Conservation (phyloP, 2,797 vertebrate genomes). For the Mormyrops attenuatus region DNA sequence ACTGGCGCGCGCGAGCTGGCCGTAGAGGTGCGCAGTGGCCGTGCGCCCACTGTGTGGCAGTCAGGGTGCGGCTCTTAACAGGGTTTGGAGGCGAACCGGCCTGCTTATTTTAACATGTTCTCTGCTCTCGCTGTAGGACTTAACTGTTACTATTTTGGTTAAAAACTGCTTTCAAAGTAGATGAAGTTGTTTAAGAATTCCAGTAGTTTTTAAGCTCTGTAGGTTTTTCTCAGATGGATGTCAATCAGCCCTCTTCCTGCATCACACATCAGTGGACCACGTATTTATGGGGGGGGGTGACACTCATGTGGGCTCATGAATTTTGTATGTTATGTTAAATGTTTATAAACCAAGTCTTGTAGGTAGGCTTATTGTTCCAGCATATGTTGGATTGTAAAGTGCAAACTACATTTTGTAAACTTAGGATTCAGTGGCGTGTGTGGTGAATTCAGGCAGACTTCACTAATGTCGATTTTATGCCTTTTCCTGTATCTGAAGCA, state of each 20-base stretch:
- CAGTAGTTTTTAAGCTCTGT: conserved; percentile 7
- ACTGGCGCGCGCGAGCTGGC: not conserved
- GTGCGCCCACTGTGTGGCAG: not conserved
- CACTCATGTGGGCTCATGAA: not conserved
- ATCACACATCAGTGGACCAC: conserved; percentile 2
- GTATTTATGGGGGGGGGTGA: not conserved
- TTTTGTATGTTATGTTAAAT: conserved; percentile 19
- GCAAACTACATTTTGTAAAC: conserved; percentile 20
- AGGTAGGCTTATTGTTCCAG: not conserved
- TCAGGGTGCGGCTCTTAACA: not conserved
- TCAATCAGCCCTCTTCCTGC: not conserved
- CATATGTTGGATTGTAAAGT: conserved; percentile 3
- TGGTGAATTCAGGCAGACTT: conserved; percentile 32
- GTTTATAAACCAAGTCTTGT: conserved; percentile 17
- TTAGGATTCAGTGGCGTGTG: conserved; percentile 21
- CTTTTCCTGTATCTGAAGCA: not conserved
- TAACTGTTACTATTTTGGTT: not conserved
- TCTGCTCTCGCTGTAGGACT: not conserved
- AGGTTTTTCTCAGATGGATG: not conserved
- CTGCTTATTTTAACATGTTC: not conserved
- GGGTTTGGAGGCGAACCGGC: not conserved
- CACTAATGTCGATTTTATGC: conserved; percentile 19
- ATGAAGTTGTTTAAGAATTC: not conserved
- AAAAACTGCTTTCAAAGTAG: not conserved
- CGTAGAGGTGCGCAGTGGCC: not conserved